Conservation (phyloP, 2,797 vertebrate species). For the Clarias fuscus region DNA sequence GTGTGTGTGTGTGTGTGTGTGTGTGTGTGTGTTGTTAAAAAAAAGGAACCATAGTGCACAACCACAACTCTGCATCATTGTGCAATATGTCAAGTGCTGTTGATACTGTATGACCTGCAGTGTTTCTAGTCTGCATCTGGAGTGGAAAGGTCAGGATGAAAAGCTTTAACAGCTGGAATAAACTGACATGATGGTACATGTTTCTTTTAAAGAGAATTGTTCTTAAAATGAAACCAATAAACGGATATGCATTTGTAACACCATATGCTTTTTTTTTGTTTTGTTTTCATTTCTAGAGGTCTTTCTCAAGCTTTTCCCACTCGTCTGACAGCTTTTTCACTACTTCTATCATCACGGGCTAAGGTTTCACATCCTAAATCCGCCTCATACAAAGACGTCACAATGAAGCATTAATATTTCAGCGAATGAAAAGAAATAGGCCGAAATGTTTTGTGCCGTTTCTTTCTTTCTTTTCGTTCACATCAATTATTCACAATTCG, state of each 20-base stretch:
- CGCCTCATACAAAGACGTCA: slow-evolving; percentile 27
- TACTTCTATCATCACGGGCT: background rate
- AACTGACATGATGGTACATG: background rate
- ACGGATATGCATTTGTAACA: too few species aligned
- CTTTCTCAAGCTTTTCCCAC: background rate
- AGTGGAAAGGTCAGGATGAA: background rate
- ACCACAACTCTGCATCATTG: background rate
- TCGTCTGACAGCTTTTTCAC: background rate
- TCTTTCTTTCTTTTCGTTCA: slow-evolving; percentile 55
- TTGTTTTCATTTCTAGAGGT: too few species aligned
- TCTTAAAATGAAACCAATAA: background rate
- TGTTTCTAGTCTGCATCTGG: background rate
- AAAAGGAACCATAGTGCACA: background rate
- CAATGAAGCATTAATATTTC: slow-evolving; percentile 66
- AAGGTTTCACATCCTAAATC: slow-evolving; percentile 20
- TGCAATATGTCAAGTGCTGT: background rate
- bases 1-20: too few species aligned
- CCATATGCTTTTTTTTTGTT: background rate
- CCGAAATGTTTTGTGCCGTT: slow-evolving; percentile 67
- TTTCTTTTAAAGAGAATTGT: too few species aligned
- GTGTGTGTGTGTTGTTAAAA: background rate
- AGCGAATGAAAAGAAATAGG: slow-evolving; percentile 64
- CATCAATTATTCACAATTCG: slow-evolving; percentile 67
- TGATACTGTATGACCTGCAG: background rate
- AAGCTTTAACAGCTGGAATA: background rate